These are phyloP conservation scores for Galaxias olidus DNA, from an alignment of 2,797 vertebrate genomes.

Conservation along the genomic window DNA sequence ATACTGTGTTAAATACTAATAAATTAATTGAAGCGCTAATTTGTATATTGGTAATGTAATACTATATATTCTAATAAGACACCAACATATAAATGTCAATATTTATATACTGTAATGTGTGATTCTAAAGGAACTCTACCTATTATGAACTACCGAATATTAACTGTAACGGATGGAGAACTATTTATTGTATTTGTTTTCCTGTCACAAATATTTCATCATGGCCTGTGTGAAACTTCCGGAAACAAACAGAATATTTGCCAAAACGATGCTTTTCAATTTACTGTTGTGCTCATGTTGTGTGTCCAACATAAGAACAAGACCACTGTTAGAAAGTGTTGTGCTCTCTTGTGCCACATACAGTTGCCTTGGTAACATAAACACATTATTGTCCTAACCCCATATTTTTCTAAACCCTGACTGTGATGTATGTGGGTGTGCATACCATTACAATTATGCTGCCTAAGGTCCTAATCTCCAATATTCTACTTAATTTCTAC, in stretches of 20 bases:
- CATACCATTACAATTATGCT: too few species aligned
- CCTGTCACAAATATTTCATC: conserved; percentile 62
- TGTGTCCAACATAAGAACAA: conserved; percentile 61
- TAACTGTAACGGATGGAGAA: conserved; percentile 39
- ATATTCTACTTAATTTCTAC: too few species aligned
- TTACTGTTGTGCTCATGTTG: conserved; percentile 57
- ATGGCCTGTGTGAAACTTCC: conserved; percentile 49
- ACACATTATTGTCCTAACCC: conserved; percentile 59
- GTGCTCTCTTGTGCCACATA: conserved; percentile 67
- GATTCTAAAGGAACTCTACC: conserved; percentile 8
- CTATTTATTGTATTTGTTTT: conserved; percentile 40
- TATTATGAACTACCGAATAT: conserved; percentile 47
- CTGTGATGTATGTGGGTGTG: conserved; percentile 48
- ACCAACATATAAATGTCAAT: background rate
- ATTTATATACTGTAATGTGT: too few species aligned
- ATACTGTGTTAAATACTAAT: conserved; percentile 29
- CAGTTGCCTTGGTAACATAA: conserved; percentile 76
- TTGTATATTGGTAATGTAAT: conserved; percentile 52
- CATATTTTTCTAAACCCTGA: conserved; percentile 64
- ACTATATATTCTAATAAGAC: background rate
- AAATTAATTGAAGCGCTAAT: conserved; percentile 47
- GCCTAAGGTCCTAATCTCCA: too few species aligned
- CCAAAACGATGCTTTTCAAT: conserved; percentile 67
- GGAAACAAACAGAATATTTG: conserved; percentile 24
- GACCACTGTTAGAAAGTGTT: conserved; percentile 53